These are phyloP conservation scores for Lagopus muta DNA, from an alignment of 2,113 vertebrate species.

Conservation along the genomic window DNA sequence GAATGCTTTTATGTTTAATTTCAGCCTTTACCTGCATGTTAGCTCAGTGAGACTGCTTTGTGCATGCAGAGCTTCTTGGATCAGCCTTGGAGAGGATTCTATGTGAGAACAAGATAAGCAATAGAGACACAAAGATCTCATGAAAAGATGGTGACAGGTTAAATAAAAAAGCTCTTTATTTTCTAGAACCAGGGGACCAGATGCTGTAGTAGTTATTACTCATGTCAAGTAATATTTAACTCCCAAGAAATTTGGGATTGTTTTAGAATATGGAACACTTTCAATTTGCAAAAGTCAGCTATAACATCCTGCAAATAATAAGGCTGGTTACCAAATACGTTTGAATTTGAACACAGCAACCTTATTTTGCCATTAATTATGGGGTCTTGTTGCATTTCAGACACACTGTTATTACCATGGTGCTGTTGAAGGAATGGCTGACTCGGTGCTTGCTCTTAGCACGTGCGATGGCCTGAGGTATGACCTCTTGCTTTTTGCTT, in stretches of 20 bases:
- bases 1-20: not conserved
- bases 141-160: not conserved
- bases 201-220: not conserved
- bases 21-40: not conserved
- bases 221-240: not conserved
- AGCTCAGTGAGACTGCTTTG: not conserved
- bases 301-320: not conserved
- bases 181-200: not conserved
- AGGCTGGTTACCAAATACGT: not conserved
- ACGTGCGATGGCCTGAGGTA: constrained; percentile 77
- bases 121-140: not conserved
- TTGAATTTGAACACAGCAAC: not conserved
- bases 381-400: constrained; percentile 65
- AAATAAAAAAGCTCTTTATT: not conserved
- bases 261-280: not conserved
- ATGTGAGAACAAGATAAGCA: not conserved
- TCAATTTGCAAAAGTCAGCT: not conserved
- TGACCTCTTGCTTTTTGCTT: not conserved
- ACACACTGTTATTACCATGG: constrained; percentile 74
- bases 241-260: not conserved
- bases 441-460: constrained; percentile 69
- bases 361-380: not conserved
- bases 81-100: not conserved
- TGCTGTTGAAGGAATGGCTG: constrained; percentile 62
- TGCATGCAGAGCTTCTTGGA: not conserved